Evolutionary conservation across 2,888 invertebrate species (phyloP), one percentile per base, ranked within the genome.

Genomic region (Andrena minutula): DNA sequence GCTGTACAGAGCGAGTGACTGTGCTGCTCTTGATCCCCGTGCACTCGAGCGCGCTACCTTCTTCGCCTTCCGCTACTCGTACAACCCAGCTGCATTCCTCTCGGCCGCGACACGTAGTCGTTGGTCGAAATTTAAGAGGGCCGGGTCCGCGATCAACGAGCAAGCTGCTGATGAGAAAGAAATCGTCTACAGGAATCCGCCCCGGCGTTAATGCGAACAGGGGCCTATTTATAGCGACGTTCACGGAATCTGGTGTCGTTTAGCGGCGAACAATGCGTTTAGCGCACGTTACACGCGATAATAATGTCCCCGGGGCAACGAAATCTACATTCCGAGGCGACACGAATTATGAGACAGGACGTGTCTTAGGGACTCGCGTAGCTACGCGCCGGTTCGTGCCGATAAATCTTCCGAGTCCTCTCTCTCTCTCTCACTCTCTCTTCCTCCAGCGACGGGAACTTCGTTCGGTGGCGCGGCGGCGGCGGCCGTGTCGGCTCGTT

Each of bases 381-480:
- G 41, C 53, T 49, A 16, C 58, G 74, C 71, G 23, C 51, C 56
- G 47, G 66, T 66, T 80, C 80, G 84, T 63, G 80, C 79, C 91
- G 89, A 91, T 91, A 90, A 91, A 91, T 91, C 90, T 91, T 86
- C 85, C 74, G 86, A 74, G 35, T 70, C 28, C 30, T 30, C 30
- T 28, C 30, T 26, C 7, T 53, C 20, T 8, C 53, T 53, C 26
- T 56, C 56, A 41, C 60, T 63, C 60, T 23, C 68, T 53, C 53
- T 32, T 26, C 12, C 49, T 58, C 51, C 23, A n/a, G 35, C 66
- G 66, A 20, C 65, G 83, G 88, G 75, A 63, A 82, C 70, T 78
- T 85, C 82, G 81, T 80, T 68, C 73, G 41, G 61, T 51, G 60
- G 75, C 75, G 75, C 72, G 47, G 66, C 53, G 56, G 75, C 72